These are phyloP conservation scores for Emydoidea blandingii DNA, from an alignment of 2,797 vertebrate species.

Conservation along the genomic window DNA sequence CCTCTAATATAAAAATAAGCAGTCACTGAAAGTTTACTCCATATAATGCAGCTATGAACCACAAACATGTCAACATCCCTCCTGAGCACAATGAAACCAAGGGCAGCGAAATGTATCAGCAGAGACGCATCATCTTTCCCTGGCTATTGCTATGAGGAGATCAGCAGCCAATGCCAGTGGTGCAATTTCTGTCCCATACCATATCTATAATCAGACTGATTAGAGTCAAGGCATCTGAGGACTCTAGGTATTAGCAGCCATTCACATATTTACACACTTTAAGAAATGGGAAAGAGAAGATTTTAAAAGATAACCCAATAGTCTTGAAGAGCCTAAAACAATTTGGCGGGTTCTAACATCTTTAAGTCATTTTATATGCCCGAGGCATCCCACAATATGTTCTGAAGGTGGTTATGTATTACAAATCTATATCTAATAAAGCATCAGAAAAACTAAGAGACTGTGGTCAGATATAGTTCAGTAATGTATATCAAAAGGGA, in stretches of 20 bases:
- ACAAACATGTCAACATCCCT: neutral
- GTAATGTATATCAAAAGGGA: neutral
- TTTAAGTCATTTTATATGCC: neutral
- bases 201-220: neutral
- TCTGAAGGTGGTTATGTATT: neutral
- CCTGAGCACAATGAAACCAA: neutral
- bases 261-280: neutral
- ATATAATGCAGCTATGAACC: fast-evolving
- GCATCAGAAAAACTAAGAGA: neutral
- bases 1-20: neutral
- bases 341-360: neutral
- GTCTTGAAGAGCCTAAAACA: neutral
- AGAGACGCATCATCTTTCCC: neutral
- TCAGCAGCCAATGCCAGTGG: neutral
- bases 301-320: neutral
- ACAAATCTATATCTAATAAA: neutral
- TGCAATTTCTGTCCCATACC: neutral
- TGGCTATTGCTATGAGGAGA: neutral
- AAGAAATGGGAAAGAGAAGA: neutral
- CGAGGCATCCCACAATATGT: neutral
- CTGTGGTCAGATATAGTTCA: neutral
- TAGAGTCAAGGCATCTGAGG: neutral
- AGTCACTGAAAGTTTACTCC: neutral
- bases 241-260: neutral
- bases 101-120: neutral